phyloP scores from a whole-genome alignment of 2,888 invertebrate species.

The Zaprionus bogoriensis region DNA sequence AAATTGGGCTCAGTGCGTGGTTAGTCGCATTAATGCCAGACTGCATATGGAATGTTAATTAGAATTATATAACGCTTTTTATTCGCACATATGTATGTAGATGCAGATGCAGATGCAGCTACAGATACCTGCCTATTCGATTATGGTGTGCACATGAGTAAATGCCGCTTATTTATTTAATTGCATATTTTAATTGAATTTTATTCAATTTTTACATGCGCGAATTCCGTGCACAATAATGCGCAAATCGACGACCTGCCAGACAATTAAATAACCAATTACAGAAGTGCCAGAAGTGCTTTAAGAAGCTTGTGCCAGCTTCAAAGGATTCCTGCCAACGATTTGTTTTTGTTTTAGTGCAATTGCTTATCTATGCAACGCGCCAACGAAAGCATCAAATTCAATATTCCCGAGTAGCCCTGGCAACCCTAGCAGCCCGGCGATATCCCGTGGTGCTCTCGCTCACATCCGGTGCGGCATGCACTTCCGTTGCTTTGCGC shows the following conservation, averaged over 20 bases:
- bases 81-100: conserved; percentile 8
- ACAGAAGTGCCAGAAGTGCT: neutral
- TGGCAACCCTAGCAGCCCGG: neutral
- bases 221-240: conserved; percentile 7
- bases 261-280: conserved; percentile 9
- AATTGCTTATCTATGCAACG: conserved; percentile 60
- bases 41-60: conserved; percentile 63
- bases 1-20: conserved; percentile 1
- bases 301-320: neutral
- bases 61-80: conserved; percentile 38
- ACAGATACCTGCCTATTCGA: too few species aligned
- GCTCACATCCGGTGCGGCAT: conserved; percentile 66
- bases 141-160: conserved; percentile 14
- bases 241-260: neutral
- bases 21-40: conserved; percentile 12
- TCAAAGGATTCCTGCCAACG: conserved; percentile 16
- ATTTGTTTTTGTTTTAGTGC: conserved; percentile 54
- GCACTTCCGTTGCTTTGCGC: conserved; percentile 72
- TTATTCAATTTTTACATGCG: conserved; percentile 19
- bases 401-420: conserved; percentile 61
- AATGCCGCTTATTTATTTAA: conserved; percentile 42
- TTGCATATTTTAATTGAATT: conserved; percentile 60
- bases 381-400: conserved; percentile 52
- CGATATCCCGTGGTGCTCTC: conserved; percentile 17
- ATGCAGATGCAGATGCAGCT: too few species aligned